A percentile compares a stretch with the other conserved stretches of the same genome.
Conservation (phyloP, 2,113 vertebrate species). For the Cavia aperea region DNA sequence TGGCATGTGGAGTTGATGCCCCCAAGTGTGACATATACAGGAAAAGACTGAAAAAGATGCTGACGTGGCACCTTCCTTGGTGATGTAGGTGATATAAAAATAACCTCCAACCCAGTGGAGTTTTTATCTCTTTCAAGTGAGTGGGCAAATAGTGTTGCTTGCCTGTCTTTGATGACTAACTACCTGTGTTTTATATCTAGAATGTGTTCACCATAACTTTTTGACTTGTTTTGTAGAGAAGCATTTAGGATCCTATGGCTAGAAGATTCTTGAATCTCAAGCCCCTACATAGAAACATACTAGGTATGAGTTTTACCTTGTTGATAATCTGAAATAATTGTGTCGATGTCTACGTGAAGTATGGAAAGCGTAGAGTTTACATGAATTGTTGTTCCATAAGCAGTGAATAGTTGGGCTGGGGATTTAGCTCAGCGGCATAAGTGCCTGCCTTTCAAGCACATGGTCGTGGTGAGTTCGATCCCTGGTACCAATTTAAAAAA, state of each 20-base stretch:
- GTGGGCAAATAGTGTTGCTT: background rate
- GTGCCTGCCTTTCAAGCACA: too few species aligned
- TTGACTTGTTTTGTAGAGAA: background rate
- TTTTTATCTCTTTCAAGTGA: background rate
- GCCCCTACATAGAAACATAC: background rate
- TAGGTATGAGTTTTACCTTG: background rate
- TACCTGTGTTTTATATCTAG: background rate
- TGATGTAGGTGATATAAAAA: background rate
- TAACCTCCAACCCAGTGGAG: background rate
- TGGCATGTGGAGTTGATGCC: slow-evolving; percentile 12
- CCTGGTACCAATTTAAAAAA: too few species aligned
- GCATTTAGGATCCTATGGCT: background rate
- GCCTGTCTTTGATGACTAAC: background rate
- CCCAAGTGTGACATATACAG: background rate
- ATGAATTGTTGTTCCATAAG: background rate
- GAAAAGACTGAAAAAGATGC: slow-evolving; percentile 1
- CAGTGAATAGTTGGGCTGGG: background rate
- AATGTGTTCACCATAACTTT: slow-evolving; percentile 2
- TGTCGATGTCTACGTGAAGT: background rate
- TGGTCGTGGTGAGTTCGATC: too few species aligned
- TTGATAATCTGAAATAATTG: background rate
- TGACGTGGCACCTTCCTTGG: background rate
- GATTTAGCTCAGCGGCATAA: too few species aligned
- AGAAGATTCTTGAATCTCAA: slow-evolving; percentile 24
- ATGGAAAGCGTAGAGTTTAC: background rate